phyloP scores from a whole-genome alignment of 2,797 vertebrate species.

The Pelodytes ibericus region DNA sequence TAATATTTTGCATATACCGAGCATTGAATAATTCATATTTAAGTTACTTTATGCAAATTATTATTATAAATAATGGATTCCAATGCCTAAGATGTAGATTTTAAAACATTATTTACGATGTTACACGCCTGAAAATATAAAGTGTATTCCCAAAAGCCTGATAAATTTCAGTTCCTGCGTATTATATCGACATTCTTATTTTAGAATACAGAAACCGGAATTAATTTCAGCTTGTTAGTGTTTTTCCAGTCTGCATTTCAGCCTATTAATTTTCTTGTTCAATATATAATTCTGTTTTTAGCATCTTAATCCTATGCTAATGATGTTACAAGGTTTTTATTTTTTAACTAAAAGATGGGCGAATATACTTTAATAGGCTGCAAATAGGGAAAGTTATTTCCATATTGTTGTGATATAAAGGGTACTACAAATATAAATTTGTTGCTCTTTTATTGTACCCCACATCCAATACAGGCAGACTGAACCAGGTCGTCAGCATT shows the following conservation, averaged over 20 bases:
- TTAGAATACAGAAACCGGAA: conserved; percentile 38
- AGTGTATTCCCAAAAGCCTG: not conserved
- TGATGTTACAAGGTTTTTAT: conserved; percentile 33
- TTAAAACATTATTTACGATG: conserved; percentile 8
- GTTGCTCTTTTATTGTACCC: too few species aligned
- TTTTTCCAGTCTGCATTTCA: conserved; percentile 37
- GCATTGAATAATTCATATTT: conserved; percentile 2
- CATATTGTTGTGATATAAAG: too few species aligned
- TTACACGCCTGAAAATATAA: not conserved
- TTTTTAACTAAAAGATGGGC: conserved; percentile 1
- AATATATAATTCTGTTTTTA: conserved; percentile 35
- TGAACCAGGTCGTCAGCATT: too few species aligned
- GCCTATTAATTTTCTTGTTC: conserved; percentile 46
- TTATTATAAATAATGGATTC: not conserved
- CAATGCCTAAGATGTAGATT: not conserved
- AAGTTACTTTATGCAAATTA: not conserved
- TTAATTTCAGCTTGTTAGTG: conserved; percentile 47
- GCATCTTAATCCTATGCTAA: conserved; percentile 48
- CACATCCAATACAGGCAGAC: too few species aligned
- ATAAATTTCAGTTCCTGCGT: conserved; percentile 19
- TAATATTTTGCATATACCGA: not conserved
- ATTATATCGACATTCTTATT: conserved; percentile 40
- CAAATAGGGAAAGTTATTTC: too few species aligned
- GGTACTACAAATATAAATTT: too few species aligned
- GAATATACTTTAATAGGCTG: not conserved